phyloP scores from a whole-genome alignment of 2,113 vertebrate species.

The Riparia riparia region DNA sequence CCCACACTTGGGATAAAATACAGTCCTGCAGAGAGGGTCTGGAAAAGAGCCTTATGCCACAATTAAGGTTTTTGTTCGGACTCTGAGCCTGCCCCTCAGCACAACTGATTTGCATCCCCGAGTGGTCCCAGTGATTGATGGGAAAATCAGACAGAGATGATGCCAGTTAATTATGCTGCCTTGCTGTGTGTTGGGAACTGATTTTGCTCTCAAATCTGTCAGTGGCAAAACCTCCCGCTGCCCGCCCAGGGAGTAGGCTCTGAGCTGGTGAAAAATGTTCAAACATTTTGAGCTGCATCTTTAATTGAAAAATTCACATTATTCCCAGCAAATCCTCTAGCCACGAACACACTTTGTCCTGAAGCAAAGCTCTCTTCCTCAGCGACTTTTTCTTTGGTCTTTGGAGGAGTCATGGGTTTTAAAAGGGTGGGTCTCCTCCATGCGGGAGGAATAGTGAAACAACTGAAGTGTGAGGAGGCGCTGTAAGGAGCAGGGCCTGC shows the following conservation, averaged over 20 bases:
- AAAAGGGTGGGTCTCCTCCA: conserved; percentile 24
- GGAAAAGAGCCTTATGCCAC: conserved; percentile 35
- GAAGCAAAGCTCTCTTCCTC: conserved; percentile 39
- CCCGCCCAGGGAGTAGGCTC: not conserved
- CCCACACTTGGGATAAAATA: conserved; percentile 2
- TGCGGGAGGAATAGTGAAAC: not conserved
- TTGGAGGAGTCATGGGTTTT: conserved; percentile 39
- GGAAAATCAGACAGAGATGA: conserved; percentile 27
- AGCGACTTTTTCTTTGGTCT: not conserved
- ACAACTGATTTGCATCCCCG: conserved; percentile 6
- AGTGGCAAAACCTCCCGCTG: not conserved
- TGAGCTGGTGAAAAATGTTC: not conserved
- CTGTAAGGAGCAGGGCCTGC: conserved; percentile 29
- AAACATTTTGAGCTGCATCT: conserved; percentile 32
- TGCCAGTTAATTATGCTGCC: conserved; percentile 43
- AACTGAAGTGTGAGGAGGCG: conserved; percentile 18
- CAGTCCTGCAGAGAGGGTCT: conserved; percentile 7
- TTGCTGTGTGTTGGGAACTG: not conserved
- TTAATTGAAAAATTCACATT: conserved; percentile 27
- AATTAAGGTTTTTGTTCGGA: conserved; percentile 54
- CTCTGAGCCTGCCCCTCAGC: conserved; percentile 13
- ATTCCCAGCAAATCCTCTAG: not conserved
- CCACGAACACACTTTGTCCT: conserved; percentile 14
- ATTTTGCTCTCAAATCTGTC: conserved; percentile 13
- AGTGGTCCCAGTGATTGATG: conserved; percentile 34